Base-by-base conservation (phyloP, 1,140 invertebrate species). In the Sinella curviseta region DNA sequence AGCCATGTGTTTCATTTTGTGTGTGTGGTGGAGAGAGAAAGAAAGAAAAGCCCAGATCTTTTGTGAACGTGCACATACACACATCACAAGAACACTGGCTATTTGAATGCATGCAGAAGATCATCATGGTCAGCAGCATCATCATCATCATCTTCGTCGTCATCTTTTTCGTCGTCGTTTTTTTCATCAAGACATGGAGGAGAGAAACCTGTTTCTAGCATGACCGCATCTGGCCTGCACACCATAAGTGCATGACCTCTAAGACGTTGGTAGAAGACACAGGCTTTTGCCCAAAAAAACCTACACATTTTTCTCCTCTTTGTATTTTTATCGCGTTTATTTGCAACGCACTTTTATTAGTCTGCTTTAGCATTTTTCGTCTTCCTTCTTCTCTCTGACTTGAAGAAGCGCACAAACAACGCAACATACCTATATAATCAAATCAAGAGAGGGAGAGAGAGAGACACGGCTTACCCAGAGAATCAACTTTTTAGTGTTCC, bases 171-270 rank as follows among this genome's bases (percentile, higher is more conserved):
- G 65, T 70, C 31, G 26, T 70, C 65, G 2, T 70, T 70, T 70
- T 70, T 48, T 48, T 48, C 24, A 67, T 75, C 28, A 75, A 36
- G 36, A 4, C 24, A 54, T 75, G 74, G 74, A 79, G 78, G 83
- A 65, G 83, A 65, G 80, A 83, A 83, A 83, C 83, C 79, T 80
- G 83, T 83, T 83, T 83, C 34, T 57, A 78, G 78, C 80, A 83
- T 83, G 83, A 83, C 83, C 83, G 83, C 83, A 83, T 82, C 83
- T 83, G 83, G 81, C 83, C 83, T 83, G 82, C 80, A 80, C 73
- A 80, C 34, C 79, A 79, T 34, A 81, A 83, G 83, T 83, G 83
- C 83, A 83, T 83, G 83, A 83, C 83, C 83, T 83, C 79, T 82
- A 83, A 80, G 82, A 78, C 73, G 78, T 81, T 31, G 65, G 65